Evolutionary conservation across 2,888 invertebrate species (phyloP), one percentile per base, ranked within the genome.

Genomic region (Matsumyia berberina): DNA sequence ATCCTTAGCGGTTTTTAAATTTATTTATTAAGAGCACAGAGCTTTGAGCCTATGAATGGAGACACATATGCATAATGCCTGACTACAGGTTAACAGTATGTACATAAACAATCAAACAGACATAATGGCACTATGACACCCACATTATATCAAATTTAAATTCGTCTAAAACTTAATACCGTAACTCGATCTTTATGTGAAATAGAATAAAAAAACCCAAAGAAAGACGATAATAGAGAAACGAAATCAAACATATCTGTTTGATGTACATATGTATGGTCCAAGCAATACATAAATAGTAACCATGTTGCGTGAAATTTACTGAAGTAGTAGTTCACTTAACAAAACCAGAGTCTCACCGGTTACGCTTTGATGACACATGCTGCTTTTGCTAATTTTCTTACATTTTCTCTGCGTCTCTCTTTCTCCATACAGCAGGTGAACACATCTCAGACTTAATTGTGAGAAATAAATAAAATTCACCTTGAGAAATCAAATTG

Each of bases 341-440:
- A 42, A 53, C 5, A 46, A 62, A 62, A 35, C 24, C 46, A 69
- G 57, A 46, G 35, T 46, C 67, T 31, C 24, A 35, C 19, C 57
- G 57, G 69, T 35, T 46, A 57, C 35, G 69, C 57, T 70, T 58
- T 58, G 70, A 70, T 70, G 58, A 70, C 58, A 58, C 58, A 70
- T 37, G 49, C 37, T 58, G 29, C 5, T 49, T 53, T 17, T 62
- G 60, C 60, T 62, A 60, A 72, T 62, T 72, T 72, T 62, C 60
- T 31, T 53, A 19, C 5, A n/a, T 37, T 37, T 62, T 62, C 51
- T n/a, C 37, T 37, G 24, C 3, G 9, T 51, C 60, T 51, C 33
- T 37, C 15, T 35, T 42, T 57, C 57, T 37, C 1, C 24, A 24
- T 24, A 11, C 60, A 60, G 51, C 51, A 60, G 39, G 60, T 62